Base-by-base conservation (phyloP, 2,888 invertebrate species). In the Icerya purchasi region DNA sequence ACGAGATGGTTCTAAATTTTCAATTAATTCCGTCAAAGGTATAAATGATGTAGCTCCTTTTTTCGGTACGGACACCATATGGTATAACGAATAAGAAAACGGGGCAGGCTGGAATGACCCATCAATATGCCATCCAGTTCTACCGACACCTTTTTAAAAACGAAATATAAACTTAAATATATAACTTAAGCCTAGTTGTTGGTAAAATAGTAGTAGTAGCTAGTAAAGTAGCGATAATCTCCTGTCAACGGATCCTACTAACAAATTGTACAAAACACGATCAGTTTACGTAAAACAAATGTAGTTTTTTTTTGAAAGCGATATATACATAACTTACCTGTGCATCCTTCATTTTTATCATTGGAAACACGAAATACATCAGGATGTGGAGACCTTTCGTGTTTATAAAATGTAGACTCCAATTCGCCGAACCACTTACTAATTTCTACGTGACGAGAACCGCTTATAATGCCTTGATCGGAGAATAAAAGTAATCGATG, bases 111-210 rank as follows among this genome's bases (percentile, higher is more conserved):
- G 68, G 58, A 68, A 68, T 21, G 68, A 67, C 2, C 68, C 68
- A 62, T 68, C 68, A n/a, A 68, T 68, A 54, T 68, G 68, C 68
- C 68, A 68, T 14, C 68, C 68, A 1, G 68, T 67, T 54, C 68
- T 62, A 8, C 68, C 68, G 56, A 68, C 68, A 25, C 67, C 68
- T 68, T 50, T 21, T 22, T n/a, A 52, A 56, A 22, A 56, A 53
- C 19, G 22, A n/a, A n/a, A n/a, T n/a, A n/a, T n/a, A n/a, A n/a
- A n/a, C n/a, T n/a, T n/a, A n/a, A n/a, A n/a, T n/a, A n/a, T n/a
- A n/a, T n/a, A n/a, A n/a, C n/a, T n/a, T n/a, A n/a, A n/a, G n/a
- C n/a, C n/a, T n/a, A n/a, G n/a, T n/a, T n/a, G n/a, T n/a, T n/a
- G n/a, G n/a, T n/a, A n/a, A n/a, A n/a, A n/a, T n/a, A n/a, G n/a